A percentile compares a stretch with the other conserved stretches of the same genome.
Evolutionary conservation across 2,888 invertebrate species (phyloP).

Genomic region (Caenorhabditis virilis): DNA sequence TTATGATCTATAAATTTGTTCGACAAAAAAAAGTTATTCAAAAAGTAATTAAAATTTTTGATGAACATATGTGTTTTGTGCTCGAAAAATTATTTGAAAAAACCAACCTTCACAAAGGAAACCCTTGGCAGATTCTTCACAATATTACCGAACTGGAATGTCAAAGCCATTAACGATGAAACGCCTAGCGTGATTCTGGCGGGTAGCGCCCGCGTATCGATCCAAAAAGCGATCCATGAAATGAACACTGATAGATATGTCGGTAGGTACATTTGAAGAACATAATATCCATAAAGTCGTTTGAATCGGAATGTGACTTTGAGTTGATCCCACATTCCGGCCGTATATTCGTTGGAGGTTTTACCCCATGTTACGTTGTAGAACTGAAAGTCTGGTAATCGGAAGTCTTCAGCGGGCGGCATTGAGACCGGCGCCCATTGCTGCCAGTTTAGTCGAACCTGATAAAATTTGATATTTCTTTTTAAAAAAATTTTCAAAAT

Average conservation of each 20-base stretch:
- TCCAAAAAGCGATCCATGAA: slow-evolving; percentile 68
- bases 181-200: slow-evolving; percentile 68
- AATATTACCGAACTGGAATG: slow-evolving; percentile 68
- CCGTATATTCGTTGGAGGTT: slow-evolving; percentile 56
- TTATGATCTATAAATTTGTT: too few species aligned
- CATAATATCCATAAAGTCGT: slow-evolving; percentile 67
- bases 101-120: slow-evolving; percentile 67
- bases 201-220: slow-evolving; percentile 66
- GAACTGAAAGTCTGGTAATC: slow-evolving; percentile 66
- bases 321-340: slow-evolving; percentile 68
- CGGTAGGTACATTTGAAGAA: slow-evolving; percentile 67
- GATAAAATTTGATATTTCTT: background rate
- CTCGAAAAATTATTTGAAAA: background rate
- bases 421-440: slow-evolving; percentile 66
- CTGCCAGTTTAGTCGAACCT: slow-evolving; percentile 63
- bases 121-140: slow-evolving; percentile 68
- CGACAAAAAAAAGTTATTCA: too few species aligned
- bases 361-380: slow-evolving; percentile 65
- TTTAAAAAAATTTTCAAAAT: too few species aligned
- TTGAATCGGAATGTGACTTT: slow-evolving; percentile 67
- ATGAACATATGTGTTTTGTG: too few species aligned
- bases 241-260: slow-evolving; percentile 65
- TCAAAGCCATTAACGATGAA: slow-evolving; percentile 66
- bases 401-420: slow-evolving; percentile 57
- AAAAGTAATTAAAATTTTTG: background rate